Percentiles rank a stretch among this genome's conserved stretches.
Conservation (phyloP, 1,140 invertebrate genomes). For the Globodera ellingtonae region DNA sequence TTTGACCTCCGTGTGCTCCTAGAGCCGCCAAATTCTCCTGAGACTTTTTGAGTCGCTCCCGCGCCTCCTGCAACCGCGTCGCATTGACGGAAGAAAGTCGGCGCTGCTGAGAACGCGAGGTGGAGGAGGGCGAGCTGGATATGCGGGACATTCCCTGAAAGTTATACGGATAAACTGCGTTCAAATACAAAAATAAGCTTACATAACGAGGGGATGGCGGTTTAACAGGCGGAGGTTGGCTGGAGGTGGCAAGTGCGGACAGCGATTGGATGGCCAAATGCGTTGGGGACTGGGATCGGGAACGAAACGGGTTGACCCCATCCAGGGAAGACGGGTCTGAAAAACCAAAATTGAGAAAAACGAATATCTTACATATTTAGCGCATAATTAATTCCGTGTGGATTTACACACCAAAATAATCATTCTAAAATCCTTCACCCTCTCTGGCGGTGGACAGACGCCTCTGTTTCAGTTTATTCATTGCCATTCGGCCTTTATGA, state of each 20-base stretch:
- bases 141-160: background rate
- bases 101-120: slow-evolving; percentile 5
- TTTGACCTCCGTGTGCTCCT: background rate
- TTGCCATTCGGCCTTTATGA: slow-evolving; percentile 21
- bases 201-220: slow-evolving; percentile 1
- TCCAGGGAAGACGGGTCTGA: slow-evolving; percentile 10
- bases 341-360: slow-evolving; percentile 13
- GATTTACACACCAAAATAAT: background rate
- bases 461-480: slow-evolving; percentile 20
- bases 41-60: slow-evolving; percentile 50
- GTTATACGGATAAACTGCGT: background rate
- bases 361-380: background rate
- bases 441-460: slow-evolving; percentile 24
- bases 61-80: slow-evolving; percentile 35
- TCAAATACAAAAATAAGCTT: background rate
- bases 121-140: slow-evolving; percentile 21
- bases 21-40: slow-evolving; percentile 46
- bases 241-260: slow-evolving; percentile 1
- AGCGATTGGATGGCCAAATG: slow-evolving; percentile 22
- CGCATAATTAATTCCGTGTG: too few species aligned
- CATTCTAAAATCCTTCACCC: background rate
- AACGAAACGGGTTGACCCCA: slow-evolving; percentile 12
- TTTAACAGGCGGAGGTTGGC: background rate
- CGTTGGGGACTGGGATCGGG: slow-evolving; percentile 34
- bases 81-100: slow-evolving; percentile 30